A percentile compares a stretch with the other conserved stretches of the same genome.
Conservation (phyloP, 2,888 invertebrate species). For the Oscheius sp. region DNA sequence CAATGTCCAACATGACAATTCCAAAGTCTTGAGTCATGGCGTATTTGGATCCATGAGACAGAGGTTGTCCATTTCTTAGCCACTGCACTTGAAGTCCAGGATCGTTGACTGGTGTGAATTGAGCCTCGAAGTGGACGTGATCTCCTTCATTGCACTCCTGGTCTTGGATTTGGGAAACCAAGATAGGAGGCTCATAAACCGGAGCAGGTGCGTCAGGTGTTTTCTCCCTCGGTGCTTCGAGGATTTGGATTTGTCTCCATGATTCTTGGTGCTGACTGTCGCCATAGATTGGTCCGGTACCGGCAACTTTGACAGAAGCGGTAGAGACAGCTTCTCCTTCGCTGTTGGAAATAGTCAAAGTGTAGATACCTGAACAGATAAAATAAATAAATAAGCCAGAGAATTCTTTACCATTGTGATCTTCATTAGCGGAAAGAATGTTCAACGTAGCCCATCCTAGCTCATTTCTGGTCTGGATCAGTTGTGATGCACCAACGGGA, state of each 20-base stretch:
- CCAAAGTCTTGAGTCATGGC: constrained; percentile 96
- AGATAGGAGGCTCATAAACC: constrained; percentile 74
- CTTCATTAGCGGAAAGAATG: constrained; percentile 78
- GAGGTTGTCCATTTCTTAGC: constrained; percentile 72
- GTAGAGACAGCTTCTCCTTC: constrained; percentile 95
- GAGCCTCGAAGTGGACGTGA: constrained; percentile 91
- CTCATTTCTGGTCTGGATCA: constrained; percentile 79
- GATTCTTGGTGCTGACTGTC: constrained; percentile 94
- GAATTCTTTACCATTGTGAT: constrained; percentile 81
- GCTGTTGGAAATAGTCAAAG: constrained; percentile 90
- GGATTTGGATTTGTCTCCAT: constrained; percentile 86
- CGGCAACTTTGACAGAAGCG: constrained; percentile 83
- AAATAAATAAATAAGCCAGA: constrained; percentile 81
- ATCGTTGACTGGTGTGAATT: constrained; percentile 92
- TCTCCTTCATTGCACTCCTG: constrained; percentile 83
- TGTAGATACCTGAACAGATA: constrained; percentile 81
- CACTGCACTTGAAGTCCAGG: constrained; percentile 83
- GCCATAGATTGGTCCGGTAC: constrained; percentile 77
- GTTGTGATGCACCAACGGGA: constrained; percentile 71
- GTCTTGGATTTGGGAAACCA: constrained; percentile 89
- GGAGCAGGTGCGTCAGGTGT: constrained; percentile 61
- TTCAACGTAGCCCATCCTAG: constrained; percentile 93
- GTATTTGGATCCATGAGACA: constrained; percentile 72
- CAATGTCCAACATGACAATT: constrained; percentile 88
- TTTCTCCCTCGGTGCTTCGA: constrained; percentile 76